Percentiles rank a stretch among this genome's conserved stretches.
These are phyloP conservation scores for Poecilia picta DNA, from an alignment of 2,797 vertebrate genomes.

Conservation along the genomic window DNA sequence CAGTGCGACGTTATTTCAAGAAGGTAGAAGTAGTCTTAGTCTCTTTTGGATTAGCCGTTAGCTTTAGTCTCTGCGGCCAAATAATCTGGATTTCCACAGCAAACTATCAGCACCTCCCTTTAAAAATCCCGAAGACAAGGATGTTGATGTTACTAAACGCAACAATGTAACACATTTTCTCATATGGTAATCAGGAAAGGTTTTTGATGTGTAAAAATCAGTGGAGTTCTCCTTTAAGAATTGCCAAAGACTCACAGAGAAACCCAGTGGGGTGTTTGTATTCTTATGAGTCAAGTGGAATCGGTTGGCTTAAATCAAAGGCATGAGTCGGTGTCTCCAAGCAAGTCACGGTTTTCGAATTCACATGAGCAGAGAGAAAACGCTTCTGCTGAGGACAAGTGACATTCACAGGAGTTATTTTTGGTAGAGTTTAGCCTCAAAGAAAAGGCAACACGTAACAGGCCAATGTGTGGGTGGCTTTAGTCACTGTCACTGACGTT, in stretches of 20 bases:
- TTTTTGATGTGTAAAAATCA: constrained; percentile 19
- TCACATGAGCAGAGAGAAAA: constrained; percentile 31
- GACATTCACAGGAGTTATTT: constrained; percentile 65
- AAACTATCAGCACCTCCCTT: background rate
- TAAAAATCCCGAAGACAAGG: background rate
- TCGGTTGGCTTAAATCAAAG: constrained; percentile 41
- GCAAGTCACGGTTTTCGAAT: constrained; percentile 27
- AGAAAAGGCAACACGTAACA: constrained; percentile 56
- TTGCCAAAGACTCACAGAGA: background rate
- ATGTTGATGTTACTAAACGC: background rate
- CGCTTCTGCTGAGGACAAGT: constrained; percentile 41
- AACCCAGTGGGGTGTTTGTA: constrained; percentile 8
- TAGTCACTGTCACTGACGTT: constrained; percentile 35
- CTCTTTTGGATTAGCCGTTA: background rate
- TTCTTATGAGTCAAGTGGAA: constrained; percentile 25
- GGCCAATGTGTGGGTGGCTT: constrained; percentile 23
- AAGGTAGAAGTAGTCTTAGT: background rate
- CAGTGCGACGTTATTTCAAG: background rate
- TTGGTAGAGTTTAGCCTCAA: constrained; percentile 63
- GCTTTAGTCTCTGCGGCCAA: background rate
- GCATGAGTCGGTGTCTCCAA: constrained; percentile 31
- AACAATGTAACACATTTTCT: background rate
- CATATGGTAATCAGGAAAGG: background rate
- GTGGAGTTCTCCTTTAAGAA: constrained; percentile 23
- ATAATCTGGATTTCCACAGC: background rate